Evolutionary conservation across 2,797 vertebrate species (phyloP).

Genomic region (Manis javanica): DNA sequence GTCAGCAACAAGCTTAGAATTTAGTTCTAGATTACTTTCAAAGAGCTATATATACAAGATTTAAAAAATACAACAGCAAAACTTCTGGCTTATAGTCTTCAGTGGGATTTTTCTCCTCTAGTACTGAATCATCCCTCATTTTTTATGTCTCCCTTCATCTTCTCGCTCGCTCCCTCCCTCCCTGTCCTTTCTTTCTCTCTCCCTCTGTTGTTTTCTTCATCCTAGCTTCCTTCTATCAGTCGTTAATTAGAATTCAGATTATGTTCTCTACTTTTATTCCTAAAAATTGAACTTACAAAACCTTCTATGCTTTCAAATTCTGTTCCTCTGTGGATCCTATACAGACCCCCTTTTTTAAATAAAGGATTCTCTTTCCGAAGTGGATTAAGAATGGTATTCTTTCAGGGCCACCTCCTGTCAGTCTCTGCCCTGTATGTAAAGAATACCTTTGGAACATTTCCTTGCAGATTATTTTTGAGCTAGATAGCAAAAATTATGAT

Average conservation of each 20-base stretch:
- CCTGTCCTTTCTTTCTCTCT: too few relatives aligned
- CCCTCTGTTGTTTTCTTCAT: not conserved
- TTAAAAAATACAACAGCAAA: not conserved
- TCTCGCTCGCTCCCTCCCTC: not conserved
- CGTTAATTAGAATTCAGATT: slow-evolving; percentile 10
- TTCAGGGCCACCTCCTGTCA: not conserved
- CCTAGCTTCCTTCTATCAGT: not conserved
- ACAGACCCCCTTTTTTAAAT: not conserved
- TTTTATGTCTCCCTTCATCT: too few relatives aligned
- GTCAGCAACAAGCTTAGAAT: slow-evolving; percentile 20
- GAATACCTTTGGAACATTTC: not conserved
- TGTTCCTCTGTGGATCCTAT: not conserved
- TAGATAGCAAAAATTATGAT: not conserved
- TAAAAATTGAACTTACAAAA: slow-evolving; percentile 18
- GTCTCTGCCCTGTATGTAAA: not conserved
- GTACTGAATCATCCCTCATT: not conserved
- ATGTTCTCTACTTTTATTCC: not conserved
- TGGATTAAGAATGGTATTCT: not conserved
- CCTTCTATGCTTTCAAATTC: not conserved
- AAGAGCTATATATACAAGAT: not conserved
- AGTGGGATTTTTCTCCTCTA: not conserved
- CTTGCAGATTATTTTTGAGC: slow-evolving; percentile 25
- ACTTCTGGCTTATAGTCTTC: not conserved
- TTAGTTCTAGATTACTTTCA: slow-evolving; percentile 51
- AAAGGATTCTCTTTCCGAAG: not conserved